These are phyloP conservation scores for Python bivittatus DNA, from an alignment of 2,113 vertebrate species.

Conservation along the genomic window DNA sequence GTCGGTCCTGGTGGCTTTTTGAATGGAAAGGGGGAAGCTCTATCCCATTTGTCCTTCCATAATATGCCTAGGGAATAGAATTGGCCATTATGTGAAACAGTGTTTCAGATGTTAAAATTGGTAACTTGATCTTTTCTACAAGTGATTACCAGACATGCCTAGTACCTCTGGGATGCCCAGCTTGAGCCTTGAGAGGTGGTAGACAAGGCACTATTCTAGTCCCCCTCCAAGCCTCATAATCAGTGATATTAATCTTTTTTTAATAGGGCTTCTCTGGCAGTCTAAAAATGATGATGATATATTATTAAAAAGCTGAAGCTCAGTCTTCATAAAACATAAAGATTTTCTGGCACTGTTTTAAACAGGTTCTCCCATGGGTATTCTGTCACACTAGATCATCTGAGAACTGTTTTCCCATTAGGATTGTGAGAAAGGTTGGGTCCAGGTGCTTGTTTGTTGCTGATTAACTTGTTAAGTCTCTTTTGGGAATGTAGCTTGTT, in stretches of 20 bases:
- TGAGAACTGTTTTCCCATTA: not conserved
- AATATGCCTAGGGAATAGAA: not conserved
- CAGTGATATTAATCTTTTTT: not conserved
- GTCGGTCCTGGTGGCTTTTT: not conserved
- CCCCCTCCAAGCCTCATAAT: not conserved
- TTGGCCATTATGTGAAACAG: not conserved
- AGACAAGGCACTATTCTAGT: not conserved
- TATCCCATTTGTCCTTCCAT: not conserved
- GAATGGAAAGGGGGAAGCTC: not conserved
- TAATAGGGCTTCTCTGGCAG: not conserved
- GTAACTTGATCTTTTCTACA: not conserved
- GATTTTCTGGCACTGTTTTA: not conserved
- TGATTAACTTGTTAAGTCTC: not conserved
- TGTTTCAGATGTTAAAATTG: not conserved
- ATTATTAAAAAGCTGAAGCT: not conserved
- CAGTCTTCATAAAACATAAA: not conserved
- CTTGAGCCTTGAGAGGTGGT: not conserved
- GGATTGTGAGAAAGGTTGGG: slow-evolving; percentile 8
- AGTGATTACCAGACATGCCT: not conserved
- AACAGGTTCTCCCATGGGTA: fast-evolving
- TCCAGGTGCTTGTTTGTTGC: not conserved
- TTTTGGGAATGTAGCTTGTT: not conserved
- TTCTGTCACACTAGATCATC: not conserved
- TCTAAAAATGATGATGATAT: not conserved
- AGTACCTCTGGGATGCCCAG: not conserved